These are phyloP conservation scores for Hemibagrus wyckioides DNA, from an alignment of 2,113 vertebrate species.

Conservation along the genomic window DNA sequence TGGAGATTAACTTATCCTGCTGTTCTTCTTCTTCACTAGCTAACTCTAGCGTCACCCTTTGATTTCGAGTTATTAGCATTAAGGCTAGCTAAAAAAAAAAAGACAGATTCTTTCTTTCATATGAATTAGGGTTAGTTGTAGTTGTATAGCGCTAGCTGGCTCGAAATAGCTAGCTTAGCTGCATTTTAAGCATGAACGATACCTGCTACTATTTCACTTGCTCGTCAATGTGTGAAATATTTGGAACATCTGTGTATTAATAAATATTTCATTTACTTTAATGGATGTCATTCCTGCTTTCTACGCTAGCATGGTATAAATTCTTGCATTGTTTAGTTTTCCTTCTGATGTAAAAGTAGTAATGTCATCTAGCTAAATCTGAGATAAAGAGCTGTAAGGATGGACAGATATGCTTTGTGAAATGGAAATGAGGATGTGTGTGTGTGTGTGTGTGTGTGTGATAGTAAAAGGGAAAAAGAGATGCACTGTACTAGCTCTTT, in stretches of 20 bases:
- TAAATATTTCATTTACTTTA: background rate
- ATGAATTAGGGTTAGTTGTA: background rate
- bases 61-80: background rate
- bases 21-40: background rate
- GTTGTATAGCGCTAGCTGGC: background rate
- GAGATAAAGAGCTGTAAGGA: background rate
- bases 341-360: background rate
- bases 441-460: background rate
- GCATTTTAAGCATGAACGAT: background rate
- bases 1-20: background rate
- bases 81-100: background rate
- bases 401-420: background rate
- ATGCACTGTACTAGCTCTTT: background rate
- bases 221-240: background rate
- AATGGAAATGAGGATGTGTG: slow-evolving; percentile 3
- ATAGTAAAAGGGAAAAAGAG: background rate
- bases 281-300: background rate
- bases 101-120: background rate
- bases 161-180: background rate
- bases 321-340: background rate
- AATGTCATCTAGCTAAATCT: background rate
- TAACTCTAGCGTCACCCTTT: background rate
- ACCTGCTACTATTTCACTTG: background rate
- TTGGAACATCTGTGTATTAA: background rate
- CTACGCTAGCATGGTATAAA: background rate